Base-by-base conservation (phyloP, 1,140 invertebrate species). In the Diplogasteroides magnus region DNA sequence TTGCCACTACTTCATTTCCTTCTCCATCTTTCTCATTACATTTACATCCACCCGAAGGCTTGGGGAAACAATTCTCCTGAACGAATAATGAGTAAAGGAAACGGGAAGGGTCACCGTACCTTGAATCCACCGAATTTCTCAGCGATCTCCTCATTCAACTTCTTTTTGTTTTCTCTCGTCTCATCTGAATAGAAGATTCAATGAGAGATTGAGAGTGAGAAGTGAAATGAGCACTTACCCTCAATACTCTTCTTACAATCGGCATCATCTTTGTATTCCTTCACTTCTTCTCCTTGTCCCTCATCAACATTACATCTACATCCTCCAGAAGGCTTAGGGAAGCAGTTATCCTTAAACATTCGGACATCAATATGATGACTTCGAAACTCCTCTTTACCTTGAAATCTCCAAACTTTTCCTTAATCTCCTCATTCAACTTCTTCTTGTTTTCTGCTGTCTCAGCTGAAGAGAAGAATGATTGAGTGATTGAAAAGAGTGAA, bases 61-160 rank as follows among this genome's bases (percentile, higher is more conserved):
- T 75, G 6, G 74, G 68, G 74, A 76, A 76, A 68, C 74, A 75
- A 58, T 75, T 75, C 56, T 75, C 74, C 37, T 48, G 37, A 48
- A 48, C 19, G 37, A 19, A 48, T 48, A 11, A 48, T 48, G 37
- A 48, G 6, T 48, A 6, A 48, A 19, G 37, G 19, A 48, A 48
- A 48, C 19, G 37, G 37, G 19, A 48, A 48, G 37, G 6, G 19
- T 48, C 37, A 11, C 19, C 37, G 6, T 11, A 48, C 37, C 68
- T 75, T 75, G 67, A 75, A 76, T 3, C 15, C 60, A 25, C 74
- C 74, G 61, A 75, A 75, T 32, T 75, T 75, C 59, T 74, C 67
- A 55, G 72, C 61, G 31, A 75, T 71, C 55, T 75, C 74, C 29
- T 65, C 69, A 48, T 75, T 75, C 1, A 75, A 19, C 26, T 64